These are phyloP conservation scores for Hycleus phaleratus DNA, from an alignment of 1,140 invertebrate genomes.

Conservation along the genomic window DNA sequence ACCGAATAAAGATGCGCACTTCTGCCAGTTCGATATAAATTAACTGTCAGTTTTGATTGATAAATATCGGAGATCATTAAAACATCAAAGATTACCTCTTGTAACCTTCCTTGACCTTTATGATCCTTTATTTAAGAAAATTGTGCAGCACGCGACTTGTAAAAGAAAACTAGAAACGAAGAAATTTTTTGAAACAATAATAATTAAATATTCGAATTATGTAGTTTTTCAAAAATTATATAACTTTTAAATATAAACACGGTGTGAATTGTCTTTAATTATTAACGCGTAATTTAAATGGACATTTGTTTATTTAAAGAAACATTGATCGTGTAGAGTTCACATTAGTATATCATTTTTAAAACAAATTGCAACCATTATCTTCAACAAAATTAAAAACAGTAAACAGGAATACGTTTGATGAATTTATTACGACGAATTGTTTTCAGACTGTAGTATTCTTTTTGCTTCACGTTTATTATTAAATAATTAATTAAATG, in stretches of 20 bases:
- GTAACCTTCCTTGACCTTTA: conserved; percentile 7
- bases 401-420: conserved; percentile 12
- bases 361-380: conserved; percentile 16
- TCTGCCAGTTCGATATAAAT: conserved; percentile 1
- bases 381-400: conserved; percentile 9
- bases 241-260: no score
- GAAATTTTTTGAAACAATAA: neutral
- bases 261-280: neutral
- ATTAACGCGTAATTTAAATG: neutral
- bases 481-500: no score
- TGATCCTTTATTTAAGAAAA: neutral
- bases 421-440: conserved; percentile 9
- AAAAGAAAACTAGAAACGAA: neutral
- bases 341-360: conserved; percentile 11
- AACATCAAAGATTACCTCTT: conserved; percentile 10
- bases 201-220: neutral
- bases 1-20: neutral
- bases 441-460: no score
- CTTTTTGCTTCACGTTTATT: no score
- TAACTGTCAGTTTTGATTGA: conserved; percentile 5
- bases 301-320: conserved; percentile 7
- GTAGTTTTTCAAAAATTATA: no score
- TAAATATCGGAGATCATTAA: conserved; percentile 7
- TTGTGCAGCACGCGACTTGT: conserved; percentile 3
- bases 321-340: conserved; percentile 10